A percentile compares a stretch with the other conserved stretches of the same genome.
phyloP scores from a whole-genome alignment of 2,113 vertebrate genomes.

The Engraulis encrasicolus region DNA sequence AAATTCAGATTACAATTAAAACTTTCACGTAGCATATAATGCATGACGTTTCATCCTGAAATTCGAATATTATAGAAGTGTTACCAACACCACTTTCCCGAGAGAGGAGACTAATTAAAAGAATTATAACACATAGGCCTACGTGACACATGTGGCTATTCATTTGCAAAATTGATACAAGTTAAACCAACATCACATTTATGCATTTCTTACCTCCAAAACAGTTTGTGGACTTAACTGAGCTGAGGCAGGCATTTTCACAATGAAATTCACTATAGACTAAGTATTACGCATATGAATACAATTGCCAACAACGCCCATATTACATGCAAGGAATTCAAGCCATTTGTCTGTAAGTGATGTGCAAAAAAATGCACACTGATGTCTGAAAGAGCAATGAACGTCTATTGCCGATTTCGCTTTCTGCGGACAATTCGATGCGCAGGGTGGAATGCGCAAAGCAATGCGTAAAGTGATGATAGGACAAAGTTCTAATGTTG shows the following conservation, averaged over 20 bases:
- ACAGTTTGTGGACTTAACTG: neutral
- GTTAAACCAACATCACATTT: neutral
- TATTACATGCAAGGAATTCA: neutral
- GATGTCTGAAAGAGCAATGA: neutral
- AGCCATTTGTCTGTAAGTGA: neutral
- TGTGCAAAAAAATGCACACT: neutral
- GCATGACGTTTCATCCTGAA: too few relatives aligned
- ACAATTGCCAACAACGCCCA: neutral
- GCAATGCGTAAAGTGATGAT: neutral
- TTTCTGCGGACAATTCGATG: neutral
- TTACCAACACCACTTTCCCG: too few relatives aligned
- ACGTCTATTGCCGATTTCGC: neutral
- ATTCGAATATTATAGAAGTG: too few relatives aligned
- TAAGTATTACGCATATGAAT: neutral
- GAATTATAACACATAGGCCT: neutral
- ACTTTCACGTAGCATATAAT: too few relatives aligned
- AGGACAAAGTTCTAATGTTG: neutral
- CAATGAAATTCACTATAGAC: neutral
- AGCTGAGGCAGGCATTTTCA: neutral
- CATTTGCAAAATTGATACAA: neutral
- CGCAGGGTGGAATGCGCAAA: too few relatives aligned
- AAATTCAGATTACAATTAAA: too few relatives aligned
- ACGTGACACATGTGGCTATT: neutral
- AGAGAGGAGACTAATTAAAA: too few relatives aligned
- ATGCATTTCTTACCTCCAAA: neutral